Evolutionary conservation across 1,140 invertebrate species (phyloP), one percentile per base, ranked within the genome.

Genomic region (Dolichoris vasculosae): DNA sequence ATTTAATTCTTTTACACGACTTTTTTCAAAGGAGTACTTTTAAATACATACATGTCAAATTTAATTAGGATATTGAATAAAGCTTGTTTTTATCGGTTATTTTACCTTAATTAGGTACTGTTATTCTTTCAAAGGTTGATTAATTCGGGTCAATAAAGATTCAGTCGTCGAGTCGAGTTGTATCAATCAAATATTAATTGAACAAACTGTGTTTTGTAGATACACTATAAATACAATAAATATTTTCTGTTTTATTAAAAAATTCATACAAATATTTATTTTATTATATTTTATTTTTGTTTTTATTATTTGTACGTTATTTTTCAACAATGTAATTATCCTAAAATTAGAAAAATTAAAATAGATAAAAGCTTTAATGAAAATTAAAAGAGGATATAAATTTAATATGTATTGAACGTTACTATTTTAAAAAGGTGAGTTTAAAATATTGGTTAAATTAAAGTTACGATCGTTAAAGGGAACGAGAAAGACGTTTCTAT

Each of bases 101-200:
- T 75, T 75, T 2, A 75, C 23, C 40, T 46, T 75, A 46, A 75
- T 46, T 30, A 75, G 78, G n/a, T 55, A 23, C 51, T 43, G 23
- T 59, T 38, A 46, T 80, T 38, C 26, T n/a, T 80, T 46, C 38
- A 46, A 48, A 81, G 30, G 11, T 26, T 63, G 51, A 26, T 43
- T 83, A 83, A 59, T 73, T 83, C 38, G 8, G 35, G 38, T 30
- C 51, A 83, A 75, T 83, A 43, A 83, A n/a, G 35, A 75, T 67
- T 67, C 59, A 75, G 51, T 38, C 26, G 3, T 67, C 26, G 26
- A 35, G 69, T 2, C 32, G 32, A 59, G 69, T 83, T 20, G n/a
- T 46, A 38, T 26, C 38, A 75, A 75, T 83, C 23, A 73, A 73
- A 75, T 17, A 51, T 20, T 40, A 38, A 82, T 83, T 40, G 51